These are phyloP conservation scores for Caenorhabditis elegans DNA, from an alignment of 1,140 invertebrate species.

Conservation along the genomic window DNA sequence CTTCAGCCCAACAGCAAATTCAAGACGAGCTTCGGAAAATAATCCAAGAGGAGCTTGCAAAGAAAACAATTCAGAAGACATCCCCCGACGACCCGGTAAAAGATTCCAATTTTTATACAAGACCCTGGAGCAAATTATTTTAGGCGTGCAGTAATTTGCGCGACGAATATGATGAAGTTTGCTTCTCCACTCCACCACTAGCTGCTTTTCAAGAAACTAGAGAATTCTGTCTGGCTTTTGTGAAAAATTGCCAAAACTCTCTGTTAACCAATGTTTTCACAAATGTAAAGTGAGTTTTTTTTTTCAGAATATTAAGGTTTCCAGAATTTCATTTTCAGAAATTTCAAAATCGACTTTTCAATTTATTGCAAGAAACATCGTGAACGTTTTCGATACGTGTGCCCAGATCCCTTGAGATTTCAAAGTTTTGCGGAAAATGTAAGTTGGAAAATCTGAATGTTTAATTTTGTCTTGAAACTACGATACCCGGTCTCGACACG, in stretches of 20 bases:
- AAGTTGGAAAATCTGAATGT: not conserved
- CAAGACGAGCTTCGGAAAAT: constrained; percentile 2
- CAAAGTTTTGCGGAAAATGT: constrained; percentile 38
- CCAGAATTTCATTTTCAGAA: constrained; percentile 17
- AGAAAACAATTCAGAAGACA: not conserved
- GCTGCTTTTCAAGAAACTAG: constrained; percentile 36
- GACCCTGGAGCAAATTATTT: not conserved
- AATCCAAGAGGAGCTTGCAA: not conserved
- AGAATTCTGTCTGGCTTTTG: constrained; percentile 47
- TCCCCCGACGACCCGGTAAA: constrained; percentile 21
- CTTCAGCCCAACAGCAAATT: not conserved
- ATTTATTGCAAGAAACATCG: constrained; percentile 42
- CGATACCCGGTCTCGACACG: not conserved
- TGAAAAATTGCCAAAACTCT: constrained; percentile 34
- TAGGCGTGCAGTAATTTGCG: constrained; percentile 11
- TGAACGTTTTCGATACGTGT: constrained; percentile 46
- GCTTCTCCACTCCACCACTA: constrained; percentile 30
- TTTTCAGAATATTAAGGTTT: not conserved
- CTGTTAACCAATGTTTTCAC: constrained; percentile 34
- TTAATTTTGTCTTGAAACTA: not conserved
- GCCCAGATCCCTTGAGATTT: constrained; percentile 48
- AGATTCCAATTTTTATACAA: not conserved
- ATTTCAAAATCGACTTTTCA: constrained; percentile 44
- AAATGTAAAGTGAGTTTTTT: constrained; percentile 16
- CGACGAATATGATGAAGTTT: constrained; percentile 37